Base-by-base conservation (phyloP, 1,140 invertebrate genomes). In the Neoseiulus cucumeris region DNA sequence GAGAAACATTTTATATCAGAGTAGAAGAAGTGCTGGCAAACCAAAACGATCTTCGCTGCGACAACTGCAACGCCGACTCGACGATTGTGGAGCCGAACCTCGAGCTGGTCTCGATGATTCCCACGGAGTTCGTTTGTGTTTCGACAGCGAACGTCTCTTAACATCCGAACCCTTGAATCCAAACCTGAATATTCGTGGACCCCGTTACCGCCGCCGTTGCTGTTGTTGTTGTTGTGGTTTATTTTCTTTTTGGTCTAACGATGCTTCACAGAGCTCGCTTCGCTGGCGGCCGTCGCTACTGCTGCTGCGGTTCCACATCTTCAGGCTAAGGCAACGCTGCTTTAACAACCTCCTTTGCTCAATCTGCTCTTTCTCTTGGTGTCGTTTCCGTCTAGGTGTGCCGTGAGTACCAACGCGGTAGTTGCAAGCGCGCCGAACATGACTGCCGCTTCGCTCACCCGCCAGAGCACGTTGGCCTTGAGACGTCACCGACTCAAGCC, bases 381-480 rank as follows among this genome's bases (percentile, higher is more conserved):
- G 69, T 70, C 70, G 69, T 69, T 69, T 65, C 65, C 65, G 70
- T 69, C 65, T 86, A 95, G 91, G 90, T 95, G 82, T 95, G 91
- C 86, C 88, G 90, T 81, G 91, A 94, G 83, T 94, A 86, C 85
- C 87, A 91, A 84, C 88, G 89, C 79, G 90, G 91, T 81, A 87
- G 86, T 82, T 95, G 91, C 83, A 90, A 91, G 82, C 87, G 90
- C 78, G 84, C 87, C 75, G 88, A 91, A 82, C 84, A 84, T 75
- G 90, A 94, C 83, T 95, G 91, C 85, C 88, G 89, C 81, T 93
- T 89, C 84, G 91, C 91, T 79, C 91, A 95, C 83, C 90, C 91
- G 80, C 85, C 89, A 80, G 87, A 91, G 79, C 85, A 87, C 80
- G 86, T 51, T 64, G 44, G 65, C 64, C 22, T 65, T 65, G 64